Evolutionary conservation across 2,888 invertebrate species (phyloP), one percentile per base, ranked within the genome.

Genomic region (Fragum whitleyi): DNA sequence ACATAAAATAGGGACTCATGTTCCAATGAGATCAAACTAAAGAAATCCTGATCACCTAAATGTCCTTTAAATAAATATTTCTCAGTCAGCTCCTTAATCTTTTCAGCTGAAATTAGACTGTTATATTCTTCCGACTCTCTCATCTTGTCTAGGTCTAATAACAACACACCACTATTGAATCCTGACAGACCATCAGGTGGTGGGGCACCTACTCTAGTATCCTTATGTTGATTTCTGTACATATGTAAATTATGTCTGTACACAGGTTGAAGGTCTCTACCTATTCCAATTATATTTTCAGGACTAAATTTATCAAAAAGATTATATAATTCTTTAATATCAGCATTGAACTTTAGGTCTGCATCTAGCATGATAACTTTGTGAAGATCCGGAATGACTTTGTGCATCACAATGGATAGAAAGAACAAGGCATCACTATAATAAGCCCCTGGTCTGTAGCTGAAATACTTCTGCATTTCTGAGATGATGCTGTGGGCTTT

Each of bases 11-110:
- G 93, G 83, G 96, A 95, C 9, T 96, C 96, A 88, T 96, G 95
- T 89, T 97, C 96, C 86, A 95, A 95, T 14, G 96, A 96, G 14
- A 97, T 90, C 42, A 97, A 93, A 0, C 96, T 96, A 92, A 96
- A 97, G 93, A 96, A 96, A 94, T 97, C 97, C 93, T 97, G 97
- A 94, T 97, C 97, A 0, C 97, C 97, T 36, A 97, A 95, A 93
- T 97, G 96, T 26, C 94, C 94, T 83, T 92, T 90, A 81, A 94
- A 94, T 29, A 88, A 81, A 87, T 94, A 95, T 85, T 94, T 94
- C 19, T 92, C 75, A 19, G 94, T 91, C 23, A 95, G 77, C 3
- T 81, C 71, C 26, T 89, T 80, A 0, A 94, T 79, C 21, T 77
- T 73, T 0, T 92, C 86, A 2, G 86, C 84, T 51, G 89, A 86